Conservation (phyloP, 2,797 vertebrate species). For the Mormyrops boulengeri region DNA sequence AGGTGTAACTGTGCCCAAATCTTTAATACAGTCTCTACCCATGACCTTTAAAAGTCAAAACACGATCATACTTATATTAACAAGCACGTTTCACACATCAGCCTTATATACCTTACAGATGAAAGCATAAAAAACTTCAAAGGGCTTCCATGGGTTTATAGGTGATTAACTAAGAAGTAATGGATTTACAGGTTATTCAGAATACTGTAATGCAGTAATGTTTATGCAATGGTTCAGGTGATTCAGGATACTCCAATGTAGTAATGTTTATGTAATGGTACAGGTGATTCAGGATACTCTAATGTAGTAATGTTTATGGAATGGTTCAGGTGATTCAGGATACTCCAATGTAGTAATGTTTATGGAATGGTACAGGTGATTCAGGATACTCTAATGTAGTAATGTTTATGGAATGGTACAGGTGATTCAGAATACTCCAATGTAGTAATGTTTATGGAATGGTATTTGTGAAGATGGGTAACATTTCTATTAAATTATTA, state of each 20-base stretch:
- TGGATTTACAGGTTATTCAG: not conserved
- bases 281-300: no score
- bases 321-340: no score
- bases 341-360: no score
- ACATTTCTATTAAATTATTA: not conserved
- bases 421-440: not conserved
- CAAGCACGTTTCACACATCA: not conserved
- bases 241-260: not conserved
- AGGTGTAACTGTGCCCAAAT: not conserved
- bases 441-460: not conserved
- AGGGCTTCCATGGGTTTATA: not conserved
- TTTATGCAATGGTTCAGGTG: not conserved
- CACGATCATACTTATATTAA: not conserved
- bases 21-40: not conserved
- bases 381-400: no score
- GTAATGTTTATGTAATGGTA: no score
- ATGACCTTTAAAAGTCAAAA: slow-evolving; percentile 2
- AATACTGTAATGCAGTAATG: not conserved
- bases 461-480: not conserved
- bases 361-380: no score
- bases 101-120: not conserved
- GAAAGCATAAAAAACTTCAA: not conserved
- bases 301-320: no score
- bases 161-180: not conserved
- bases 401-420: no score